phyloP scores from a whole-genome alignment of 2,797 vertebrate species.

The Menidia menidia region DNA sequence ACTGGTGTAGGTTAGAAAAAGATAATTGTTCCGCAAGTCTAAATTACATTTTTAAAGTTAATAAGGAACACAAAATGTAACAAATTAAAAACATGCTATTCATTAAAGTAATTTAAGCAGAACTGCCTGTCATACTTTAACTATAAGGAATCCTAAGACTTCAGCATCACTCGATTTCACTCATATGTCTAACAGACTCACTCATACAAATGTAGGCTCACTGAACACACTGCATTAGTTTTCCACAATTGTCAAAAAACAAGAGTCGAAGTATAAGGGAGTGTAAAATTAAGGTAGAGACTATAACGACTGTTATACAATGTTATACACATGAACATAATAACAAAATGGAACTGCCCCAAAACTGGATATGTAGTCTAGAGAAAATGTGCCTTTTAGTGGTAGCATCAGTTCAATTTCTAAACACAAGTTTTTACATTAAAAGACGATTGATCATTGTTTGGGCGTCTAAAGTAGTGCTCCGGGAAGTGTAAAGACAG shows the following conservation, averaged over 20 bases:
- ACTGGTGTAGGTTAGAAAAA: neutral
- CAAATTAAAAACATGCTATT: neutral
- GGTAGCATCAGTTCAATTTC: neutral
- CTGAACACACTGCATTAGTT: constrained; percentile 44
- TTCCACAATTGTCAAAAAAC: constrained; percentile 58
- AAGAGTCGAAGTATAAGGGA: constrained; percentile 65
- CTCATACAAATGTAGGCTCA: constrained; percentile 35
- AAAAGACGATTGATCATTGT: neutral
- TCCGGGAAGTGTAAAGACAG: neutral
- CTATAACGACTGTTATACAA: constrained; percentile 70
- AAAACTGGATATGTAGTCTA: constrained; percentile 2
- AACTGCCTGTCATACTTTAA: neutral
- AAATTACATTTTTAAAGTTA: neutral
- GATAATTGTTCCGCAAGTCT: neutral
- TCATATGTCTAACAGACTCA: constrained; percentile 21
- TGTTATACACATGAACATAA: constrained; percentile 20
- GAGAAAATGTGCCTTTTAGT: neutral
- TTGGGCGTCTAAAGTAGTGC: neutral
- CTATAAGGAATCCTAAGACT: neutral
- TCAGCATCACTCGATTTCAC: constrained; percentile 32
- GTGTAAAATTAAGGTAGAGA: constrained; percentile 75
- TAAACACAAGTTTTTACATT: neutral
- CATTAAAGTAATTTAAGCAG: neutral
- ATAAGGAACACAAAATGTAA: neutral
- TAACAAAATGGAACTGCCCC: constrained; percentile 16